Evolutionary conservation across 2,797 vertebrate genomes (phyloP), one percentile per base, ranked within the genome.

Genomic region (Falco rusticolus): DNA sequence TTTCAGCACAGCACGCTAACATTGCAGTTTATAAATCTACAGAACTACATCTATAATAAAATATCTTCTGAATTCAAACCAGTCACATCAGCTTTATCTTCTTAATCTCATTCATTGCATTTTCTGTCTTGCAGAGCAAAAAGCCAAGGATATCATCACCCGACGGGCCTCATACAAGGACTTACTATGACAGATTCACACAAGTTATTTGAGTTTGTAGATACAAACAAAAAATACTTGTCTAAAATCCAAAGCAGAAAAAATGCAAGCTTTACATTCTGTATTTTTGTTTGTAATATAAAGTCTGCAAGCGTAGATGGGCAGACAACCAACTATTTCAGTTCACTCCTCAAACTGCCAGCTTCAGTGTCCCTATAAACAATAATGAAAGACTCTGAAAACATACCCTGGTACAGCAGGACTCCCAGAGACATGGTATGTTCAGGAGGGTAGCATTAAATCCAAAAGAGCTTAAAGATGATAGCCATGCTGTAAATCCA

Each of bases 181-280:
- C 31, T 53, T 29, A 48, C 19, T 51, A 66, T 0, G 0, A 33
- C 0, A 1, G 2, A 48, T 5, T 65, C 83, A 41, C 39, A 86
- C 16, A 4, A 68, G 69, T 39, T n/a, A 54, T 6, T 8, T 13
- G 65, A 19, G 33, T 1, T 34, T 65, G 81, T 5, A 82, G 50
- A 48, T 5, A 81, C 64, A 37, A 33, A n/a, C 11, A 31, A 56
- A 77, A 31, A 87, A 45, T 0, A 6, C 34, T 26, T 16, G n/a
- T 29, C 53, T 20, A 10, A 85, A 83, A 41, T 1, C 33, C 82
- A 53, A 16, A 87, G 6, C 60, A 89, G 56, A 34, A 56, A 76
- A 54, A 19, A 15, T 0, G 7, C 51, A 41, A 82, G 59, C 51
- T 26, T 51, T 28, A 25, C 4, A 20, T 8, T 9, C 47, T 2